Evolutionary conservation across 2,797 vertebrate species (phyloP).

Genomic region (Sebastes hubbsi): DNA sequence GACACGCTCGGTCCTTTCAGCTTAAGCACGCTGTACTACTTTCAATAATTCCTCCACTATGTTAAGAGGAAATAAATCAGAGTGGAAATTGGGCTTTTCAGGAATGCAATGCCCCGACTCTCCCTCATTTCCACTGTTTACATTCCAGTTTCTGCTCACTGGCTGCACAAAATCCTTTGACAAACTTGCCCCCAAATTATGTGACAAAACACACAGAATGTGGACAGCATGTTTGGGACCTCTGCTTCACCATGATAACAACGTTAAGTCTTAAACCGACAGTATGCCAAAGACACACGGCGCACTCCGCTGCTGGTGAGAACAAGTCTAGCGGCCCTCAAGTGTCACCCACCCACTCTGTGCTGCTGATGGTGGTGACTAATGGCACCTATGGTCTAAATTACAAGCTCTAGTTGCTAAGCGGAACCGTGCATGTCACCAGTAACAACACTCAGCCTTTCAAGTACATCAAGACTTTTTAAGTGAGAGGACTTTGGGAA

Average conservation of each 20-base stretch:
- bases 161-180: slow-evolving; percentile 29
- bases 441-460: slow-evolving; percentile 12
- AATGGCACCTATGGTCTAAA: slow-evolving; percentile 77
- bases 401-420: slow-evolving; percentile 47
- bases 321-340: slow-evolving; percentile 19
- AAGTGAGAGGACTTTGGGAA: background rate
- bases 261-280: slow-evolving; percentile 24
- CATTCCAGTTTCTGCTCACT: background rate
- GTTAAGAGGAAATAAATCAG: slow-evolving; percentile 5
- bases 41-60: slow-evolving; percentile 9
- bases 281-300: slow-evolving; percentile 30
- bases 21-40: background rate
- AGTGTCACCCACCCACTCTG: slow-evolving; percentile 64
- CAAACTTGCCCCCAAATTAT: background rate
- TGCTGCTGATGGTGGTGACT: slow-evolving; percentile 62
- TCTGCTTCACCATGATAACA: background rate
- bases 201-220: background rate
- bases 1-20: background rate
- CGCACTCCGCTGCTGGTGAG: slow-evolving; percentile 36
- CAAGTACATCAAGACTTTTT: slow-evolving; percentile 5
- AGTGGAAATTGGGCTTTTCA: slow-evolving; percentile 8
- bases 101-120: background rate
- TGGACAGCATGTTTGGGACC: background rate
- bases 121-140: background rate
- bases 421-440: slow-evolving; percentile 33